phyloP scores from a whole-genome alignment of 2,113 vertebrate genomes.

The Ochotona curzoniae region DNA sequence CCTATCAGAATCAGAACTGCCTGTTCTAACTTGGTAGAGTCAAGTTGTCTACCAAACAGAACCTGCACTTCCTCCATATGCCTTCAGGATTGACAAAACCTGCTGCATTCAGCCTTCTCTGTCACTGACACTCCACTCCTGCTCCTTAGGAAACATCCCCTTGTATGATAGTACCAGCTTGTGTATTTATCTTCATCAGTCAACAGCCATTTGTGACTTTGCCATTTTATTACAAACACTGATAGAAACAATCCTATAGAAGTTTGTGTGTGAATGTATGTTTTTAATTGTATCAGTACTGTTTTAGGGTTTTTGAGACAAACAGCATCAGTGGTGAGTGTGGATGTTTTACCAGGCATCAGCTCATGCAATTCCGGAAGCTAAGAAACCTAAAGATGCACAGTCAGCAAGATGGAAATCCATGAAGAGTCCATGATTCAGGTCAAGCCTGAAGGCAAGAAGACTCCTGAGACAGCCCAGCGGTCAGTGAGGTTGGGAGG shows the following conservation, averaged over 20 bases:
- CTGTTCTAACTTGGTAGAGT: not conserved
- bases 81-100: not conserved
- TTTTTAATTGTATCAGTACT: not conserved
- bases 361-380: not conserved
- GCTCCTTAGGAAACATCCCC: not conserved
- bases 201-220: not conserved
- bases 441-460: not conserved
- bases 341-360: not conserved
- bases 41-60: not conserved
- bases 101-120: slow-evolving; percentile 1
- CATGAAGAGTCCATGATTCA: not conserved
- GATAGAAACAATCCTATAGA: too few relatives aligned
- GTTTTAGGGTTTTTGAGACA: not conserved
- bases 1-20: not conserved
- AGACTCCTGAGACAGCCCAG: not conserved
- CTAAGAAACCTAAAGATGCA: not conserved
- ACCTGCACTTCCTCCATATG: not conserved
- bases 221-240: not conserved
- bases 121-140: not conserved
- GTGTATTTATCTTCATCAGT: slow-evolving; percentile 23
- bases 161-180: not conserved
- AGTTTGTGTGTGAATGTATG: not conserved
- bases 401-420: not conserved
- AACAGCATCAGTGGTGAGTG: not conserved
- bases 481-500: not conserved